phyloP scores from a whole-genome alignment of 1,140 invertebrate genomes.

The Drosophila bifasciata region DNA sequence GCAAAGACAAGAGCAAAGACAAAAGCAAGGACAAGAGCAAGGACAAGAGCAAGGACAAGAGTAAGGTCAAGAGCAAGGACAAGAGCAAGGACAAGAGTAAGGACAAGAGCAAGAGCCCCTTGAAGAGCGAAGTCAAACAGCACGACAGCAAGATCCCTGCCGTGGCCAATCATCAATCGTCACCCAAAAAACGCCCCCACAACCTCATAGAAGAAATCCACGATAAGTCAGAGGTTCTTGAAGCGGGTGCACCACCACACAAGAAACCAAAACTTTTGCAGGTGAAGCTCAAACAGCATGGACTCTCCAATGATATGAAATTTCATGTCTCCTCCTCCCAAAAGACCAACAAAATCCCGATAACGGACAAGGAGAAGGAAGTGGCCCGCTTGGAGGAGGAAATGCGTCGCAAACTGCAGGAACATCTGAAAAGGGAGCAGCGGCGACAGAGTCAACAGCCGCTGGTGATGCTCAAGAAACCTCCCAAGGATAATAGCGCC shows the following conservation, averaged over 20 bases:
- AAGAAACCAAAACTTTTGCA: conserved; percentile 31
- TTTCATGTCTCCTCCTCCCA: not conserved
- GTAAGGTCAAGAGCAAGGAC: too few species aligned
- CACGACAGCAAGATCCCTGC: not conserved
- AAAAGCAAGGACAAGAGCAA: too few species aligned
- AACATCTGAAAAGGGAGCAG: conserved; percentile 52
- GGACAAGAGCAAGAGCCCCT: too few species aligned
- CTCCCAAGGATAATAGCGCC: conserved; percentile 18
- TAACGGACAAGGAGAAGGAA: conserved; percentile 17
- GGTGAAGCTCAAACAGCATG: conserved; percentile 39
- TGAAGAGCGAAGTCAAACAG: too few species aligned
- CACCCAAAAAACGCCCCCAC: not conserved
- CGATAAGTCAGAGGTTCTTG: too few species aligned
- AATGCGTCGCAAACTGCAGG: conserved; percentile 40
- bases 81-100: too few species aligned
- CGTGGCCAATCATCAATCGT: conserved; percentile 19
- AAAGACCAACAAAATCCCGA: not conserved
- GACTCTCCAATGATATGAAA: conserved; percentile 19
- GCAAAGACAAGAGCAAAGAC: too few species aligned
- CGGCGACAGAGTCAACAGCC: conserved; percentile 40
- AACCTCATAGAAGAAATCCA: not conserved
- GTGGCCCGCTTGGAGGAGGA: conserved; percentile 41
- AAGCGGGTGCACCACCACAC: not conserved
- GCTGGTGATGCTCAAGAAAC: conserved; percentile 43
- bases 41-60: too few species aligned